These are phyloP conservation scores for Terrapene triunguis DNA, from an alignment of 2,113 vertebrate species.

Conservation along the genomic window DNA sequence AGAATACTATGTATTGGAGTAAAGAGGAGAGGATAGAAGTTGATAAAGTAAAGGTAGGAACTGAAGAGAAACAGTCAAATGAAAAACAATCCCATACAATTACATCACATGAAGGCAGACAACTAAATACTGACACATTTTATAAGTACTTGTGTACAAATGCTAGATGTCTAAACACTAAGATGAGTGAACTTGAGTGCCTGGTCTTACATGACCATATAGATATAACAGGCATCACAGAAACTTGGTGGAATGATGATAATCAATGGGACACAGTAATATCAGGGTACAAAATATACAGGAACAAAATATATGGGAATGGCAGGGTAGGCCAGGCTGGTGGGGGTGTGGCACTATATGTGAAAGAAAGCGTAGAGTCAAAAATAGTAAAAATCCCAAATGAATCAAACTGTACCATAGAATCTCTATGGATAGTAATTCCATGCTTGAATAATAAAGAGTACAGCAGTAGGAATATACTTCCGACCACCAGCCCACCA, in stretches of 20 bases:
- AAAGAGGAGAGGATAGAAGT: neutral
- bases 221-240: neutral
- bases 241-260: neutral
- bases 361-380: neutral
- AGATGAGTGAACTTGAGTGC: too few species aligned
- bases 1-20: neutral
- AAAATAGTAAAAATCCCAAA: neutral
- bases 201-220: neutral
- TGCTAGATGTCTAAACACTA: neutral
- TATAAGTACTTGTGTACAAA: neutral
- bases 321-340: too few species aligned
- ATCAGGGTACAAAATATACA: too few species aligned
- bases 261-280: neutral
- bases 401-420: neutral
- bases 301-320: neutral
- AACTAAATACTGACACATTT: neutral
- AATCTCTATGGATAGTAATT: too few species aligned
- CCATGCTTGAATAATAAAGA: neutral
- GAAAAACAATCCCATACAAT: neutral
- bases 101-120: neutral
- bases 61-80: neutral
- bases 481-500: neutral
- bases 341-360: neutral
- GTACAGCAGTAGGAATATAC: neutral
- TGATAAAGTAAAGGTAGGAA: neutral